Evolutionary conservation across 2,797 vertebrate genomes (phyloP), one percentile per base, ranked within the genome.

Genomic region (Octomys mimax): DNA sequence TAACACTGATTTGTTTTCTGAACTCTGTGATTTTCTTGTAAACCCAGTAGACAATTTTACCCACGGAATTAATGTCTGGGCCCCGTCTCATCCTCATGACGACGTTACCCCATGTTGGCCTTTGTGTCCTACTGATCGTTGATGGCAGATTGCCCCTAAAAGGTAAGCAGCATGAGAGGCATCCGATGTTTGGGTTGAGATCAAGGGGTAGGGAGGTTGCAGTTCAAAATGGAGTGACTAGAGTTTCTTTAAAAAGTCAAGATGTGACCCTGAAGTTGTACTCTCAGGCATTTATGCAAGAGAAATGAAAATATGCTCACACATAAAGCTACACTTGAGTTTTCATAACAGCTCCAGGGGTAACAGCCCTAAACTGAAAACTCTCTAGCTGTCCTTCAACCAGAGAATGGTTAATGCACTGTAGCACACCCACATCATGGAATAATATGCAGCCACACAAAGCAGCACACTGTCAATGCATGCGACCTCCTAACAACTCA

Each of bases 281-380:
- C n/a, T 66, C 26, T 66, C 10, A 18, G 79, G 36, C 18, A 49
- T 81, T 93, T 95, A 81, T 70, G 28, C 33, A 64, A 75, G 42
- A 83, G 42, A 95, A 96, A 94, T 77, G 64, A 91, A 94, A 87
- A 87, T 42, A 11, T 87, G 16, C 71, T 78, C 49, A 82, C 33
- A n/a, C 21, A 64, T 85, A 95, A 89, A 84, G 36, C 54, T 89
- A 66, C 19, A 77, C 10, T 5, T 78, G 87, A 57, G 36, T 96
- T 91, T 92, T 36, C 57, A 87, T 33, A 64, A 92, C 13, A 71
- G 18, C 49, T 73, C 49, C 84, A 28, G 54, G 61, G 79, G 22
- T 91, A 89, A 77, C 26, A 46, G 10, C 21, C 28, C 28, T 77
- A 62, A 80, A 71, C 6, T 80, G 19, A 70, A 92, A 95, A 77